Evolutionary conservation across 2,888 invertebrate genomes (phyloP), one percentile per base, ranked within the genome.

Genomic region (Drosophila monieri): DNA sequence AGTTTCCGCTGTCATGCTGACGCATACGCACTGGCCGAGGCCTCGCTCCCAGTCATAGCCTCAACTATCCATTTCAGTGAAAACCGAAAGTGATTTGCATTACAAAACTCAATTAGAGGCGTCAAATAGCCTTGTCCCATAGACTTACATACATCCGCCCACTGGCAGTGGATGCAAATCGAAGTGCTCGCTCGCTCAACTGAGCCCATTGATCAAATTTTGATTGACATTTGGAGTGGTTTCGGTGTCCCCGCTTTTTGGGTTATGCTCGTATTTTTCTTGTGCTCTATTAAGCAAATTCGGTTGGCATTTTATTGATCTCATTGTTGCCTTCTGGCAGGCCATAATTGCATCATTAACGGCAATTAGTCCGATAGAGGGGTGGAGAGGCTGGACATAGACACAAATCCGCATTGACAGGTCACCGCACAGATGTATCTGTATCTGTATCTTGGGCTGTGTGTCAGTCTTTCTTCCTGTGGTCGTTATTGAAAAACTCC

Each of bases 11-110:
- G 23, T 65, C 52, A 37, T 27, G 44, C 66, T 66, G 35, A 67
- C 55, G 67, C 64, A 64, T 54, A 61, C 64, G 62, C 48, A 32
- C 37, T 27, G n/a, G 3, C 30, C 49, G 69, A 71, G 62, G 62
- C 43, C 21, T 3, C 21, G 21, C 21, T 23, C 4, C 21, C 4
- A 23, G 21, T 23, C 21, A 0, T 5, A 23, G 21, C 21, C 71
- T 61, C 25, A 14, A 55, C 71, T 61, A 51, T 70, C 55, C 30
- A 61, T 61, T 61, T 61, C 51, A 56, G 53, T 37, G 27, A 69
- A 85, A 81, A 81, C 62, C 66, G 77, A 87, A 87, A 81, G 88
- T 87, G 77, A 83, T 87, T 81, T 85, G 83, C 80, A 87, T 81
- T 87, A 87, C 79, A 85, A 87, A 83, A 87, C 77, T 69, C 76